Evolutionary conservation across 1,140 invertebrate genomes (phyloP).

Genomic region (Neuroterus valhalla): DNA sequence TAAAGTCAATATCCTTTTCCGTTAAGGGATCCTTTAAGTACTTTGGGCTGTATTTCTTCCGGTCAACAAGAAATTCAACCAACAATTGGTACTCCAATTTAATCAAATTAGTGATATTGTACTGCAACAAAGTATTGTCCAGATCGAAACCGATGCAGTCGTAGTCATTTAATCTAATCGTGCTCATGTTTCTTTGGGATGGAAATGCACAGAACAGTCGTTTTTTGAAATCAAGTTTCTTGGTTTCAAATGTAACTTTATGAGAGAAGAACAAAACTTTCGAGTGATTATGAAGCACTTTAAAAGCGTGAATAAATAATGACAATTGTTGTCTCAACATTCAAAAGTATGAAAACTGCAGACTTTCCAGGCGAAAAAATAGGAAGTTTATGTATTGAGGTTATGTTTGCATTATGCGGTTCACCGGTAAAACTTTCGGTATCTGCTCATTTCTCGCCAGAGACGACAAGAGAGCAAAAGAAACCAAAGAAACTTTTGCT

Average conservation of each 20-base stretch:
- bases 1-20: constrained; percentile 78
- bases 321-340: no score
- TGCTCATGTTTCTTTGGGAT: constrained; percentile 55
- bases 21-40: constrained; percentile 76
- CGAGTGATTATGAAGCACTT: background rate
- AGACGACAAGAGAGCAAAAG: background rate
- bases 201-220: background rate
- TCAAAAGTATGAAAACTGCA: no score
- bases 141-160: constrained; percentile 89
- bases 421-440: no score
- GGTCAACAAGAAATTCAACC: constrained; percentile 79
- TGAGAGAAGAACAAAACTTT: background rate
- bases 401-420: no score
- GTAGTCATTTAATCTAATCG: constrained; percentile 79
- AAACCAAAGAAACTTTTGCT: background rate
- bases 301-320: no score
- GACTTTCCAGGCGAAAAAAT: no score
- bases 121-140: constrained; percentile 84
- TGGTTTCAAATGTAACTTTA: constrained; percentile 20
- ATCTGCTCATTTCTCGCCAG: no score
- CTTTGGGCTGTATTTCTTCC: constrained; percentile 78
- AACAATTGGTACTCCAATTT: constrained; percentile 80
- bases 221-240: background rate
- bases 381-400: no score
- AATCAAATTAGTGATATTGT: constrained; percentile 80